These are phyloP conservation scores for Ictalurus furcatus DNA, from an alignment of 2,113 vertebrate species.

Conservation along the genomic window DNA sequence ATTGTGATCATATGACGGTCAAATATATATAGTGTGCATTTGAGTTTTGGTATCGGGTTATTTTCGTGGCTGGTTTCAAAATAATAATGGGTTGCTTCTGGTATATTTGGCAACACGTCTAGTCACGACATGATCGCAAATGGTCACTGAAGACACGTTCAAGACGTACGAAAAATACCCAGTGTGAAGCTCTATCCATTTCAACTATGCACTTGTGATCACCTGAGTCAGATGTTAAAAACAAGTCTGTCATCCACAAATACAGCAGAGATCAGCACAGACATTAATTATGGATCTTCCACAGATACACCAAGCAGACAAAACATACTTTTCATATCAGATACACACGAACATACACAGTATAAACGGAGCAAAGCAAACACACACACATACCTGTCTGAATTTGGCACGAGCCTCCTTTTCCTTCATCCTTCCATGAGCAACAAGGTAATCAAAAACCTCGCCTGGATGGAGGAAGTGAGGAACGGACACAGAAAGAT, in stretches of 20 bases:
- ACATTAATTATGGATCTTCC: neutral
- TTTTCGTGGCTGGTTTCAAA: too few species aligned
- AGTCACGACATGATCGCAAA: neutral
- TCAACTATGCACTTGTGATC: neutral
- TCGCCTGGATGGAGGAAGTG: constrained; percentile 73
- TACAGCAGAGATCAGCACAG: constrained; percentile 4
- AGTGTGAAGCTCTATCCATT: neutral
- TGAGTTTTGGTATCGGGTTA: too few species aligned
- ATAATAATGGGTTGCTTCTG: neutral
- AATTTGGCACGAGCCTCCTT: constrained; percentile 96
- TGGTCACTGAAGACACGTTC: neutral
- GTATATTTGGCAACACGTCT: neutral
- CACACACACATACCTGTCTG: constrained; percentile 82
- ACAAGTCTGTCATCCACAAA: constrained; percentile 11
- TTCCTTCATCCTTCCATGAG: constrained; percentile 95
- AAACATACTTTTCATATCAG: constrained; percentile 19
- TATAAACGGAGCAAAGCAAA: constrained; percentile 14
- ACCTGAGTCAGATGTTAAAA: neutral
- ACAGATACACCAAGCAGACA: neutral
- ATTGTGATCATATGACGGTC: neutral
- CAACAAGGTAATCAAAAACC: constrained; percentile 92
- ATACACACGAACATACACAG: neutral
- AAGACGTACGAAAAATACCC: neutral
- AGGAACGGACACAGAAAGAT: neutral
- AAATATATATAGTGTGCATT: neutral